Conservation (phyloP, 1,140 invertebrate genomes). For the Drosophila cardini region DNA sequence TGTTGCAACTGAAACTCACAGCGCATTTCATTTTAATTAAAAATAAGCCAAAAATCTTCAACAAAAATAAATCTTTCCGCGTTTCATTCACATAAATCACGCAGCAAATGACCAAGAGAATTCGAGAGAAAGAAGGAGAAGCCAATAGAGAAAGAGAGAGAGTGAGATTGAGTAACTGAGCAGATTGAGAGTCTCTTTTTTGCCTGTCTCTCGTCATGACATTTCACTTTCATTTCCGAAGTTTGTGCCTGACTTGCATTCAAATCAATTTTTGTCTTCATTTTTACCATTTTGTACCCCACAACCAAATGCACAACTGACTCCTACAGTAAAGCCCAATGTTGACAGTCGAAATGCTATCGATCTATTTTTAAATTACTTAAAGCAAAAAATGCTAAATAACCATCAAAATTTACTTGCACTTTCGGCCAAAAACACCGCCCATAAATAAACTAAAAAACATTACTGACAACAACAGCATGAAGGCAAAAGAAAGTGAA, state of each 20-base stretch:
- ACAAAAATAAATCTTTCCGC: constrained; percentile 70
- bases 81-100: constrained; percentile 77
- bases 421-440: constrained; percentile 24
- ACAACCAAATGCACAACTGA: constrained; percentile 4
- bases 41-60: constrained; percentile 52
- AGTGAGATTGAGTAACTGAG: not conserved
- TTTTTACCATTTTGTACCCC: no score
- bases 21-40: constrained; percentile 67
- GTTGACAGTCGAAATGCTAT: constrained; percentile 37
- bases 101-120: constrained; percentile 12
- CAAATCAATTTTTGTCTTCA: constrained; percentile 62
- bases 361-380: constrained; percentile 50
- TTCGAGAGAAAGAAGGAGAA: not conserved
- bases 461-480: constrained; percentile 13
- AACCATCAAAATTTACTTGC: constrained; percentile 47
- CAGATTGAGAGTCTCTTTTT: constrained; percentile 42
- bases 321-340: constrained; percentile 54
- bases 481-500: constrained; percentile 65
- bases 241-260: constrained; percentile 68
- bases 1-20: constrained; percentile 21
- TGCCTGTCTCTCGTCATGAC: constrained; percentile 70
- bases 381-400: constrained; percentile 3
- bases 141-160: not conserved
- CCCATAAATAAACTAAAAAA: constrained; percentile 14
- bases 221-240: constrained; percentile 83